A percentile compares a stretch with the other conserved stretches of the same genome.
phyloP scores from a whole-genome alignment of 2,888 invertebrate genomes.

The Colostygia pectinataria region DNA sequence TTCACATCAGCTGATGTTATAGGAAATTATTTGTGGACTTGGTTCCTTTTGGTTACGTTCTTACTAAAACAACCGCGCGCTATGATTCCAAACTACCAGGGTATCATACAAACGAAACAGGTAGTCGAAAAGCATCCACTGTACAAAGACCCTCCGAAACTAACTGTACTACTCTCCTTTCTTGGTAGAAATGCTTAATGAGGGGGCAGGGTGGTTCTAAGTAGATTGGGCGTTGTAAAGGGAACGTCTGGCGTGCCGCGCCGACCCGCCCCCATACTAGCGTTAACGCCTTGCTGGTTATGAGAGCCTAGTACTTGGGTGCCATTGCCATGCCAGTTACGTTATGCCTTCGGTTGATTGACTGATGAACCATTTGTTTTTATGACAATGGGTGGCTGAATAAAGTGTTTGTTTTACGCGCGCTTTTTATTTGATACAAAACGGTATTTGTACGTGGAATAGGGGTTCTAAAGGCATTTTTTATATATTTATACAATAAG shows the following conservation, averaged over 20 bases:
- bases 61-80: constrained; percentile 36
- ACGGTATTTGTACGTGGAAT: no score
- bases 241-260: constrained; percentile 71
- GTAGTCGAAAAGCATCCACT: constrained; percentile 49
- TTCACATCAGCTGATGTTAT: background rate
- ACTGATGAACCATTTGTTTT: constrained; percentile 27
- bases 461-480: no score
- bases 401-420: constrained; percentile 15
- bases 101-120: constrained; percentile 56
- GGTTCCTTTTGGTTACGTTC: constrained; percentile 1
- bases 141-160: constrained; percentile 50
- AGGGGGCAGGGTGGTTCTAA: constrained; percentile 65
- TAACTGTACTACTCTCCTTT: constrained; percentile 47
- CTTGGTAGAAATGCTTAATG: constrained; percentile 42
- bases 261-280: constrained; percentile 74
- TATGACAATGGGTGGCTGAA: constrained; percentile 20
- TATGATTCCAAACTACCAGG: constrained; percentile 64
- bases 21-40: no score
- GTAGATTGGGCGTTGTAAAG: constrained; percentile 69
- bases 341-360: constrained; percentile 43
- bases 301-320: constrained; percentile 71
- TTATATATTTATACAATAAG: no score
- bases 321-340: constrained; percentile 55
- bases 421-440: background rate
- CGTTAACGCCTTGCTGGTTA: constrained; percentile 72